phyloP scores from a whole-genome alignment of 2,888 invertebrate species.

The Cephus rjabovi region DNA sequence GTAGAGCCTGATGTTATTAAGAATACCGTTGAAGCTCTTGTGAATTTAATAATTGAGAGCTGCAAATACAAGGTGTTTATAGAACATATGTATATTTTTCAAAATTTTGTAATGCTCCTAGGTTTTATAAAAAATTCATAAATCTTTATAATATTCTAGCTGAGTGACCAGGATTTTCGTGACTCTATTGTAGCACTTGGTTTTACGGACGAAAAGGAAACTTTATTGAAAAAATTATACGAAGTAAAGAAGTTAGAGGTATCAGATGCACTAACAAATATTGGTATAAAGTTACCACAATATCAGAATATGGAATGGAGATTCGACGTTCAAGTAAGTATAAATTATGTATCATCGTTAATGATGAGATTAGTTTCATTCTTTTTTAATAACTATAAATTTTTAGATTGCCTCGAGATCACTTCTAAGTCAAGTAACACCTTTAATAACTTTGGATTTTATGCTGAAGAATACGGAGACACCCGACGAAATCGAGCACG shows the following conservation, averaged over 20 bases:
- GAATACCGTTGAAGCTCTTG: slow-evolving; percentile 78
- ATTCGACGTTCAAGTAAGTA: slow-evolving; percentile 72
- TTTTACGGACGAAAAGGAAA: slow-evolving; percentile 73
- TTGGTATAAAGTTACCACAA: slow-evolving; percentile 66
- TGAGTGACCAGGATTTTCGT: slow-evolving; percentile 67
- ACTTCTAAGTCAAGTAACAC: slow-evolving; percentile 71
- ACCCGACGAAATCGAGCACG: slow-evolving; percentile 48
- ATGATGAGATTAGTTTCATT: background rate
- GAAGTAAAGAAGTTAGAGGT: slow-evolving; percentile 71
- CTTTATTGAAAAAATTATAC: slow-evolving; percentile 73
- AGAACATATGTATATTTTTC: background rate
- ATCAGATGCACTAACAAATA: slow-evolving; percentile 67
- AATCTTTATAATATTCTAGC: slow-evolving; percentile 53
- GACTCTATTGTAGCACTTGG: slow-evolving; percentile 69
- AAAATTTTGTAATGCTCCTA: background rate
- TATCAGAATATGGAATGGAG: slow-evolving; percentile 76
- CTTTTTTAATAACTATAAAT: background rate
- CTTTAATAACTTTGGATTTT: slow-evolving; percentile 72
- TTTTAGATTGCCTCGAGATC: slow-evolving; percentile 71
- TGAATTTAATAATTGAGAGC: slow-evolving; percentile 79
- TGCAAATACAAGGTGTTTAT: slow-evolving; percentile 75
- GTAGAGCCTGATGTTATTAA: slow-evolving; percentile 70
- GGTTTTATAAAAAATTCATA: background rate
- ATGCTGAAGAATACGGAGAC: slow-evolving; percentile 63
- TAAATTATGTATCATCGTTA: background rate